A percentile compares a stretch with the other conserved stretches of the same genome.
Evolutionary conservation across 30 jellyfish, hydroid and myxozoan genomes (phyloP).

Genomic region (Nemopilema nomurai): DNA sequence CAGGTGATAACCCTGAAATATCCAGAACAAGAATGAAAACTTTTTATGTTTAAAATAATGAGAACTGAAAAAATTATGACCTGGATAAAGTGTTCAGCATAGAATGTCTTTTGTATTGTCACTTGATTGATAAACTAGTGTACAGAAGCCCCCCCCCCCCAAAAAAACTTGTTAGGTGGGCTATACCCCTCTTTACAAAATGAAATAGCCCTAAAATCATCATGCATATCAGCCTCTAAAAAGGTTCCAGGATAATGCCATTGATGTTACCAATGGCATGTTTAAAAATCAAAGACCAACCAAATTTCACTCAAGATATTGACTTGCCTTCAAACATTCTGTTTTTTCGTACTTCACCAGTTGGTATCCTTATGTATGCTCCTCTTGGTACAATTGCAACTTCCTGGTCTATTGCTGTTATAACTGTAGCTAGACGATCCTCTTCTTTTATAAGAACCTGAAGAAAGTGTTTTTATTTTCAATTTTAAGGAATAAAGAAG

Average conservation of each 20-base stretch:
- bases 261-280: no score
- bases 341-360: constrained; percentile 85
- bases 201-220: no score
- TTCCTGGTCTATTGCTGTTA: constrained; percentile 82
- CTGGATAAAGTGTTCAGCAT: not conserved
- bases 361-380: constrained; percentile 81
- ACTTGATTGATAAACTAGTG: no score
- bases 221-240: no score
- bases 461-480: not conserved
- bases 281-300: no score
- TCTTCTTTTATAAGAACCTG: constrained; percentile 91
- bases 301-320: not conserved
- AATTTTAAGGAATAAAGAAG: not conserved
- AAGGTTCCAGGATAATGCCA: no score
- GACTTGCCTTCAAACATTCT: constrained; percentile 83
- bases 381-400: constrained; percentile 96
- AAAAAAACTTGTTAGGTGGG: no score
- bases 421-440: constrained; percentile 87
- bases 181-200: no score
- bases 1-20: constrained; percentile 73
- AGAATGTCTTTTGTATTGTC: no score
- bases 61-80: not conserved
- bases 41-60: not conserved
- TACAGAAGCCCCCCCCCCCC: no score
- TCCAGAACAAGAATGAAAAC: not conserved